Evolutionary conservation across 2,797 vertebrate species (phyloP), one percentile per base, ranked within the genome.

Genomic region (Parauchenoglanis ngamensis): DNA sequence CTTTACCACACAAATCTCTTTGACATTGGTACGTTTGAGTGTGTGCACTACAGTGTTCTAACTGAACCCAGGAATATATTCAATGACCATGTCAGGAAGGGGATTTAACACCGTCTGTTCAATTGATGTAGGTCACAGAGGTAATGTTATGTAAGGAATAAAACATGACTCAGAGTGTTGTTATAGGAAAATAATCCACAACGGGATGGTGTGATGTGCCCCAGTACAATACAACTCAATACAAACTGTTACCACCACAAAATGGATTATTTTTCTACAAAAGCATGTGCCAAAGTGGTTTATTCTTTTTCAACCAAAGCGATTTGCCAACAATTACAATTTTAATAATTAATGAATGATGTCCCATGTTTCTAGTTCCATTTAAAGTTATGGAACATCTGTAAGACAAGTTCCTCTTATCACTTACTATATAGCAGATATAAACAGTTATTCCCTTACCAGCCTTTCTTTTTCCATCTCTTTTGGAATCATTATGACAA

Each of bases 1-100:
- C 81, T 91, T 87, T 86, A 78, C 72, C 57, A 87, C 89, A 89
- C 21, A 73, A 73, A 83, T 68, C 68, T 44, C 6, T n/a, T 72
- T 84, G 49, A 84, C 28, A 5, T 17, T n/a, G 49, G 67, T 57
- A 57, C 19, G 68, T 59, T 57, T 57, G 52, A 49, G 35, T 49
- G 28, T 87, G 54, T 87, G 73, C 84, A 83, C 44, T n/a, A 23
- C 25, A 65, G 59, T 68, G 67, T 73, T 81, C 17, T 75, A 80
- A 67, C 49, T 82, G 70, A 28, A 83, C 21, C 80, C 57, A 68
- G 59, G 65, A 83, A 77, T 46, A 83, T 61, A 77, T 57, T 57
- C 80, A 87, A 15, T 67, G 35, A 77, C 44, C 57, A 52, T 59
- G 59, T 31, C 15, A 40, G 73, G 19, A 75, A 59, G 28, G 17